These are phyloP conservation scores for Apoderus coryli DNA, from an alignment of 2,888 invertebrate genomes.

Conservation along the genomic window DNA sequence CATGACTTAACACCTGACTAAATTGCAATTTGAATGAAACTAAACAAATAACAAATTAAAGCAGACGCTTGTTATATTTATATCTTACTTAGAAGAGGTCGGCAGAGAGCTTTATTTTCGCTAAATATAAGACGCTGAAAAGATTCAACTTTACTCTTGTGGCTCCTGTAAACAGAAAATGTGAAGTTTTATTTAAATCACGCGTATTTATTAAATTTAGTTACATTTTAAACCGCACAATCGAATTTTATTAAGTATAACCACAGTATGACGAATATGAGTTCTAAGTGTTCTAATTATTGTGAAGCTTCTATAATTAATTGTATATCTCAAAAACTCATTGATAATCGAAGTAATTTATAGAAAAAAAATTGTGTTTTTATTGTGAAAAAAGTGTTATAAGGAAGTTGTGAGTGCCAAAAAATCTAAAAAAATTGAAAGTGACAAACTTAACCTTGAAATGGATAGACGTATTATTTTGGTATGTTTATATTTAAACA, in stretches of 20 bases:
- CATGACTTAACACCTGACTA: constrained; percentile 20
- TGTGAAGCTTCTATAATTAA: too few relatives aligned
- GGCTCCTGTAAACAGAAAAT: constrained; percentile 23
- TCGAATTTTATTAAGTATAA: too few relatives aligned
- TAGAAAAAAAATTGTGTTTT: too few relatives aligned
- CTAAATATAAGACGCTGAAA: constrained; percentile 27
- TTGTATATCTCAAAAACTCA: too few relatives aligned
- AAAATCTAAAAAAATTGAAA: too few relatives aligned
- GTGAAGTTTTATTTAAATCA: too few relatives aligned
- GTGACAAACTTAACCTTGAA: constrained; percentile 18
- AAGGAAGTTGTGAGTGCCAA: too few relatives aligned
- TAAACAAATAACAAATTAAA: constrained; percentile 24
- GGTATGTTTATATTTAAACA: constrained; percentile 18
- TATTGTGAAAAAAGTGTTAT: too few relatives aligned
- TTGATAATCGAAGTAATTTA: too few relatives aligned
- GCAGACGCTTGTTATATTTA: constrained; percentile 23
- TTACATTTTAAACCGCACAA: constrained; percentile 19
- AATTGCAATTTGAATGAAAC: constrained; percentile 23
- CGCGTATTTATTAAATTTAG: too few relatives aligned
- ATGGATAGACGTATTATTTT: constrained; percentile 17
- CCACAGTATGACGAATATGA: too few relatives aligned
- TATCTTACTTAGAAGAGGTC: constrained; percentile 27
- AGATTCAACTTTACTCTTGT: constrained; percentile 21
- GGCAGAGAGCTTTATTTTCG: constrained; percentile 23
- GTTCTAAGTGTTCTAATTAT: too few relatives aligned